Conservation (phyloP, 1,140 invertebrate species). For the Drosophila ironensis region DNA sequence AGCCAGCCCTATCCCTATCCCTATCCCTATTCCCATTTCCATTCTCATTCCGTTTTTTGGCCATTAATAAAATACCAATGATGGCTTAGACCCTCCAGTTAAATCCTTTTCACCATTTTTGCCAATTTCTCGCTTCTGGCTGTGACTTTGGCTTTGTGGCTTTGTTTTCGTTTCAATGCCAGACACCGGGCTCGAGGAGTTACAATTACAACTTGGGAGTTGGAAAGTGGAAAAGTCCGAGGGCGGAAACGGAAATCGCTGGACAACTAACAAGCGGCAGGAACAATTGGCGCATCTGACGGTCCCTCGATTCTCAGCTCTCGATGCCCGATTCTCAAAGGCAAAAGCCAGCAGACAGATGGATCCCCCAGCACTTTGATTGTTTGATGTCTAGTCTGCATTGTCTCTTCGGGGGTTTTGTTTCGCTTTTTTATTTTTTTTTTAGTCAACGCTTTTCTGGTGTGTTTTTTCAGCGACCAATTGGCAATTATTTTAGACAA, state of each 20-base stretch:
- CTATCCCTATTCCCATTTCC: too few relatives aligned
- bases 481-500: conserved; percentile 78
- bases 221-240: neutral
- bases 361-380: conserved; percentile 45
- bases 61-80: conserved; percentile 45
- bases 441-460: conserved; percentile 6
- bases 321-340: too few relatives aligned
- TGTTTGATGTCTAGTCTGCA: conserved; percentile 70
- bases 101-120: conserved; percentile 33
- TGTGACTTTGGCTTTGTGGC: conserved; percentile 33
- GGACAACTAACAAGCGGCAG: conserved; percentile 55
- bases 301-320: neutral
- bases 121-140: conserved; percentile 38
- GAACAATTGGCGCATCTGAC: conserved; percentile 23
- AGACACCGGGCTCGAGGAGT: conserved; percentile 32
- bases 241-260: conserved; percentile 68
- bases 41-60: too few relatives aligned
- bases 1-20: too few relatives aligned
- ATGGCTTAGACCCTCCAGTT: conserved; percentile 20
- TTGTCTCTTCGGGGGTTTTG: conserved; percentile 14
- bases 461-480: conserved; percentile 42
- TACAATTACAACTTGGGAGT: conserved; percentile 18
- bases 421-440: conserved; percentile 12
- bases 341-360: conserved; percentile 60
- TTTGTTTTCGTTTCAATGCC: conserved; percentile 69